Conservation (phyloP, 2,113 vertebrate species). For the Sciurus niger region DNA sequence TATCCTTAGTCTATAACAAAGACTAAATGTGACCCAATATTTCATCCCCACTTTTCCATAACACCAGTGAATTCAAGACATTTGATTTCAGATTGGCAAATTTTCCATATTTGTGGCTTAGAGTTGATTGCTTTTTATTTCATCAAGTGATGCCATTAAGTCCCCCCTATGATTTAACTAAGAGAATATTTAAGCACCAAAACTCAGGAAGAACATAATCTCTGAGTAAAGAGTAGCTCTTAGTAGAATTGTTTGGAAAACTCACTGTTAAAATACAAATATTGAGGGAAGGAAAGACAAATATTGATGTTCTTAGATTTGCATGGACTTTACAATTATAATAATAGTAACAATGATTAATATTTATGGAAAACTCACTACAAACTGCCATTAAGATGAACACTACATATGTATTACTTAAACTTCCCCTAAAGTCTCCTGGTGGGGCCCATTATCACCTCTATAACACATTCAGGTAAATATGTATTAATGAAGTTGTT, state of each 20-base stretch:
- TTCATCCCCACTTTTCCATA: background rate
- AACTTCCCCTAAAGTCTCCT: background rate
- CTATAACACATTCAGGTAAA: background rate
- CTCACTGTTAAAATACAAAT: background rate
- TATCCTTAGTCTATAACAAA: background rate
- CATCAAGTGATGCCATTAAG: background rate
- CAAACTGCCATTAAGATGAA: background rate
- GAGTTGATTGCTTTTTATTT: background rate
- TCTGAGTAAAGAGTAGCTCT: background rate
- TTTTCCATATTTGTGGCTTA: background rate
- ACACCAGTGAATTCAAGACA: background rate
- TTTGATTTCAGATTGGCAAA: background rate
- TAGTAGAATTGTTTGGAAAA: background rate
- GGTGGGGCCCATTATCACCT: background rate
- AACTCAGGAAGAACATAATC: background rate
- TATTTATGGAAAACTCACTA: background rate
- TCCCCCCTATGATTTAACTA: background rate
- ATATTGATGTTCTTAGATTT: background rate
- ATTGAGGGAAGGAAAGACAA: background rate
- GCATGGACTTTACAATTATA: background rate
- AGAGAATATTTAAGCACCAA: background rate
- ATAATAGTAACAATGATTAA: background rate
- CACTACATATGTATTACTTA: background rate
- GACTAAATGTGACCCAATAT: background rate
- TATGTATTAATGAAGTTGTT: background rate